phyloP scores from a whole-genome alignment of 2,797 vertebrate genomes.

The Peromyscus attwateri region DNA sequence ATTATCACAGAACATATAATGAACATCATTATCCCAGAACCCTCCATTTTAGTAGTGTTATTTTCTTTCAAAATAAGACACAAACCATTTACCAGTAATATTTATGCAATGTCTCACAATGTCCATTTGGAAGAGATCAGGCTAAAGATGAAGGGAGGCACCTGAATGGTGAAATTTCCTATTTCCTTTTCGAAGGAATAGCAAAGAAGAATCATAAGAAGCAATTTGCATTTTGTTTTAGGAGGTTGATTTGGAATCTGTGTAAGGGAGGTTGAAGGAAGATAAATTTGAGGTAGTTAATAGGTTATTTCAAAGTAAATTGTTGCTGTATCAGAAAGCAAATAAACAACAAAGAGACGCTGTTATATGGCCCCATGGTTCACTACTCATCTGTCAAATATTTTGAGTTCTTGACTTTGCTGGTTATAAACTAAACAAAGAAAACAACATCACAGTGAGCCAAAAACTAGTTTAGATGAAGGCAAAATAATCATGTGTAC shows the following conservation, averaged over 20 bases:
- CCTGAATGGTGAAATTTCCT: background rate
- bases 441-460: background rate
- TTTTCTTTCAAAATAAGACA: background rate
- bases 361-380: background rate
- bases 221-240: background rate
- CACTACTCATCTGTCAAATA: background rate
- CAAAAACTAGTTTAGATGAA: background rate
- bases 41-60: background rate
- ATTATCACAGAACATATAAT: background rate
- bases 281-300: background rate
- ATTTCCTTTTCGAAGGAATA: slow-evolving; percentile 14
- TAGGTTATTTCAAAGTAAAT: background rate
- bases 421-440: background rate
- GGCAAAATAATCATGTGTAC: background rate
- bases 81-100: background rate
- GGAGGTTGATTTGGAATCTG: background rate
- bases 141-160: background rate
- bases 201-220: background rate
- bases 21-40: background rate
- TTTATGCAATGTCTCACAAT: background rate
- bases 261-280: background rate
- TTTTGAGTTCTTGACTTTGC: background rate
- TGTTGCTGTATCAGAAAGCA: background rate
- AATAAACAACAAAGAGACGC: background rate
- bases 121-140: background rate